Evolutionary conservation across 2,888 invertebrate species (phyloP), one percentile per base, ranked within the genome.

Genomic region (Muschampia plurimacula): DNA sequence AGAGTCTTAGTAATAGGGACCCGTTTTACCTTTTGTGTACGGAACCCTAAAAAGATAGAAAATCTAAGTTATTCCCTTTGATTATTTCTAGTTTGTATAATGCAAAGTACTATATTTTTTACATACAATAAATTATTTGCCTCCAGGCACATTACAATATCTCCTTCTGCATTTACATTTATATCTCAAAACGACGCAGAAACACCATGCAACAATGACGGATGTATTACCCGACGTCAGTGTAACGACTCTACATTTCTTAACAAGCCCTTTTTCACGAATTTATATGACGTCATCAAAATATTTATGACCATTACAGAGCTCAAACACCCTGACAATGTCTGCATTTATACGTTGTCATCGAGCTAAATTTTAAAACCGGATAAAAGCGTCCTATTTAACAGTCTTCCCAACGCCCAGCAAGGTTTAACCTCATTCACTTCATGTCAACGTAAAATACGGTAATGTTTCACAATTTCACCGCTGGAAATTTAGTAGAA

Each of bases 391-490:
- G 71, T 44, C 49, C 39, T 67, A 62, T 67, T 72, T 72, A 62
- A 62, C 44, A 62, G 72, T 67, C 71, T 46, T 44, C 9, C 66
- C 66, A 41, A 55, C 60, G n/a, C 65, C 36, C 60, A 22, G 36
- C 60, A 55, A 67, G 63, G 72, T 68, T 72, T 44, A 68, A 72
- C 72, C 67, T 67, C 64, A 72, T 72, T 72, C 68, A 72, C 57
- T 64, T 63, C 67, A 36, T 64, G 72, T 72, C 72, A 68, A 72
- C 63, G 63, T 68, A 67, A 72, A 72, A 72, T 67, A 72, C 72
- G 67, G 57, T 67, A 72, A 72, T 71, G 72, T 63, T 65, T 67
- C 72, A 57, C 62, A 62, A 72, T 72, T 67, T 72, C 15, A 67
- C 67, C 22, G 59, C 65, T 32, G 55, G 8, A 67, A 62, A 67